Evolutionary conservation across 2,113 vertebrate genomes (phyloP).

Genomic region (Osmerus eperlanus): DNA sequence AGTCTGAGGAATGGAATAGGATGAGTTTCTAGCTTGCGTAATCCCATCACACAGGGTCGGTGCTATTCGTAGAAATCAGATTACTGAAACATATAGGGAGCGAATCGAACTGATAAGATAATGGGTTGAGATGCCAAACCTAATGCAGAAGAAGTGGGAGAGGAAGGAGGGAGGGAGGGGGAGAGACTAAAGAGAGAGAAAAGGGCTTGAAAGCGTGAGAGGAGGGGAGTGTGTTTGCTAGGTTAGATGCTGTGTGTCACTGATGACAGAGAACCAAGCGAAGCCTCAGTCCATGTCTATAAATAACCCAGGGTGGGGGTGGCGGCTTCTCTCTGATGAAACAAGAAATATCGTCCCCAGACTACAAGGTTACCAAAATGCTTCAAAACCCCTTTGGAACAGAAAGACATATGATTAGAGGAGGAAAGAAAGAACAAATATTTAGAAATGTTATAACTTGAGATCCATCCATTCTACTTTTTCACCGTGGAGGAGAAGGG

Average conservation of each 20-base stretch:
- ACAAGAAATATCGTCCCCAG: conserved; percentile 40
- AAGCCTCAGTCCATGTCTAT: conserved; percentile 62
- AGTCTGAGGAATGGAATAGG: no score
- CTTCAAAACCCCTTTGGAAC: background rate
- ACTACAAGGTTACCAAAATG: conserved; percentile 33
- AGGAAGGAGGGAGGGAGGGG: conserved; percentile 9
- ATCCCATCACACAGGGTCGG: no score
- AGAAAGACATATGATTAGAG: background rate
- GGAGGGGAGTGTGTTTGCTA: conserved; percentile 34
- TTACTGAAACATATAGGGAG: no score
- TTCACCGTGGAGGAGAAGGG: no score
- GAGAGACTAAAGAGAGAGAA: conserved; percentile 13
- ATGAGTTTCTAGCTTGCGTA: no score
- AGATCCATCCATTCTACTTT: no score
- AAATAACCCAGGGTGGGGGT: conserved; percentile 67
- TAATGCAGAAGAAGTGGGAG: conserved; percentile 11
- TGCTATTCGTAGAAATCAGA: no score
- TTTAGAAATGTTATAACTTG: no score
- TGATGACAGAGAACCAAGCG: conserved; percentile 39
- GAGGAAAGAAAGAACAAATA: no score
- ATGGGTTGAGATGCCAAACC: background rate
- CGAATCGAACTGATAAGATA: no score
- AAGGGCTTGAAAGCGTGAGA: background rate
- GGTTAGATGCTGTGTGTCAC: conserved; percentile 39
- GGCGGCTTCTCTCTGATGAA: conserved; percentile 43